phyloP scores from a whole-genome alignment of 2,797 vertebrate genomes.

The Argya squamiceps region DNA sequence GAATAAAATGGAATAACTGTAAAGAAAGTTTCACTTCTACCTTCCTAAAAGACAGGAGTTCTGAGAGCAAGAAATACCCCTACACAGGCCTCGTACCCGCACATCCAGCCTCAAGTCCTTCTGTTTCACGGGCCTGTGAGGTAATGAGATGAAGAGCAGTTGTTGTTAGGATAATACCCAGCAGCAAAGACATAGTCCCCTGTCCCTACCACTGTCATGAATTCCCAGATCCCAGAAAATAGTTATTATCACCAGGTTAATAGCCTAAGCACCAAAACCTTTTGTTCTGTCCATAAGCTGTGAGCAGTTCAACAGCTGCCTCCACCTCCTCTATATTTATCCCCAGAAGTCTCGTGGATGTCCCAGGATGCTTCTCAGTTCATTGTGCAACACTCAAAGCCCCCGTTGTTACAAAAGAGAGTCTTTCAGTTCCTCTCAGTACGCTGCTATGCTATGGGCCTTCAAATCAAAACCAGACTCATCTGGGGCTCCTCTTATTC shows the following conservation, averaged over 20 bases:
- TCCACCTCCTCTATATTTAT: conserved; percentile 31
- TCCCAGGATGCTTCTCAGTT: conserved; percentile 49
- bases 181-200: background rate
- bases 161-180: background rate
- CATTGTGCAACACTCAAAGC: conserved; percentile 53
- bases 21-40: background rate
- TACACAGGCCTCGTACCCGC: background rate
- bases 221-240: background rate
- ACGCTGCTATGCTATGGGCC: background rate
- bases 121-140: background rate
- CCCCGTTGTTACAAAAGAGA: conserved; percentile 51
- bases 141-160: background rate
- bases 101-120: background rate
- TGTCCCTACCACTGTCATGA: background rate
- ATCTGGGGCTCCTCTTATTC: conserved; percentile 26
- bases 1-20: background rate
- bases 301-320: background rate
- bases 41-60: background rate
- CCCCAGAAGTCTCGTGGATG: conserved; percentile 43
- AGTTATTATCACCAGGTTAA: background rate
- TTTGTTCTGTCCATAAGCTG: background rate
- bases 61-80: background rate
- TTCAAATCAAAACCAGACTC: conserved; percentile 23
- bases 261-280: background rate
- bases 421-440: conserved; percentile 72